These are phyloP conservation scores for Agrochola lychnidis DNA, from an alignment of 2,888 invertebrate species.

Conservation along the genomic window DNA sequence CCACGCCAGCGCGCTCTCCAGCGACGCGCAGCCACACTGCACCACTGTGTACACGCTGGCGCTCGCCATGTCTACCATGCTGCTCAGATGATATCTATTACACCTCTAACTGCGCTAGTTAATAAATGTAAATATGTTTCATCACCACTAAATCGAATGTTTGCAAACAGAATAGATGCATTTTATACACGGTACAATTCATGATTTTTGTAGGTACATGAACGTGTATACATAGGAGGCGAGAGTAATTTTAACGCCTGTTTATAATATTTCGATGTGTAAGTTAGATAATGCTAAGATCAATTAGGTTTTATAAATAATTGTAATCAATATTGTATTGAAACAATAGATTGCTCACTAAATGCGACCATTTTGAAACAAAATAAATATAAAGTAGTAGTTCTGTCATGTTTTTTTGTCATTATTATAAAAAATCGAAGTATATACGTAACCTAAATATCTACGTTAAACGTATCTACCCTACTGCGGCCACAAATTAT, in stretches of 20 bases:
- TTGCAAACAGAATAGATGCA: conserved; percentile 73
- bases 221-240: conserved; percentile 70
- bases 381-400: conserved; percentile 36
- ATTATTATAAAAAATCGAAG: conserved; percentile 30
- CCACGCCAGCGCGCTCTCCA: conserved; percentile 96
- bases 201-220: conserved; percentile 72
- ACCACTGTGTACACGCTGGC: conserved; percentile 78
- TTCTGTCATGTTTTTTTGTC: conserved; percentile 25
- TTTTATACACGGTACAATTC: conserved; percentile 75
- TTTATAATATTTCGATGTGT: conserved; percentile 58
- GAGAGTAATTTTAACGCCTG: conserved; percentile 64
- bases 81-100: conserved; percentile 82
- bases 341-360: conserved; percentile 65
- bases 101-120: conserved; percentile 37
- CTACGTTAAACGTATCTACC: conserved; percentile 58
- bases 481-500: conserved; percentile 57
- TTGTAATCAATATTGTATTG: conserved; percentile 54
- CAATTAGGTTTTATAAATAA: conserved; percentile 60
- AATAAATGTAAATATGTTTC: conserved; percentile 66
- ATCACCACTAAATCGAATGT: conserved; percentile 59
- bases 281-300: conserved; percentile 60
- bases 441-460: conserved; percentile 58
- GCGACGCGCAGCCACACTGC: conserved; percentile 88
- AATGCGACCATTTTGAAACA: conserved; percentile 55
- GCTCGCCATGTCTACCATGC: conserved; percentile 78